phyloP scores from a whole-genome alignment of 2,797 vertebrate species.

The Oophaga sylvatica region DNA sequence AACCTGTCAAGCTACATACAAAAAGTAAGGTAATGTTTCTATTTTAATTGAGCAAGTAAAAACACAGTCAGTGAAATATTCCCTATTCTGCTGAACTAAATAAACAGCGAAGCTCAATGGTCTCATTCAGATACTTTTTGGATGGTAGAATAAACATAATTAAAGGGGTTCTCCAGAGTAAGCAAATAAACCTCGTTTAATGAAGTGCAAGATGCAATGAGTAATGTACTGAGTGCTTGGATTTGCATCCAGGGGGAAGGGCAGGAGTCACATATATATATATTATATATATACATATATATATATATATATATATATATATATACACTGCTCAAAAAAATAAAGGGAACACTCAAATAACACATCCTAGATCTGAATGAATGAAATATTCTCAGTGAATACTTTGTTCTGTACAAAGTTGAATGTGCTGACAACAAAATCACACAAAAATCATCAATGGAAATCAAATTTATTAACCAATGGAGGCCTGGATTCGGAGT shows the following conservation, averaged over 20 bases:
- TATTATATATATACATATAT: too few relatives aligned
- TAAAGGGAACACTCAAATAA: too few relatives aligned
- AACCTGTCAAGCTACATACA: neutral
- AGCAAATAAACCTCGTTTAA: neutral
- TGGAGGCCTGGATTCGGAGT: too few relatives aligned
- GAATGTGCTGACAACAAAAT: too few relatives aligned
- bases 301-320: too few relatives aligned
- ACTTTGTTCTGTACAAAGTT: too few relatives aligned
- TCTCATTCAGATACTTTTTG: slow-evolving; percentile 5
- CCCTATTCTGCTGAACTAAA: neutral
- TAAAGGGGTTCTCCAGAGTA: slow-evolving; percentile 1
- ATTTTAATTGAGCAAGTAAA: neutral
- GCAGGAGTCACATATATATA: neutral
- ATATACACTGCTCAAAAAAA: too few relatives aligned
- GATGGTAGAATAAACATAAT: slow-evolving; percentile 23
- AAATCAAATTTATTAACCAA: too few relatives aligned
- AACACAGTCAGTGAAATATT: neutral
- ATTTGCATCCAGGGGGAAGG: neutral
- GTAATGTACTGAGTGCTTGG: neutral
- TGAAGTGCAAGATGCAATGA: neutral
- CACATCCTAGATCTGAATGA: too few relatives aligned
- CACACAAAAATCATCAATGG: too few relatives aligned
- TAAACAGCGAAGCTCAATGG: slow-evolving; percentile 16
- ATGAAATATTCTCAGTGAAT: too few relatives aligned
- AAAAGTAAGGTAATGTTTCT: neutral